A percentile compares a stretch with the other conserved stretches of the same genome.
Conservation (phyloP, 2,888 invertebrate genomes). For the Chesias legatella region DNA sequence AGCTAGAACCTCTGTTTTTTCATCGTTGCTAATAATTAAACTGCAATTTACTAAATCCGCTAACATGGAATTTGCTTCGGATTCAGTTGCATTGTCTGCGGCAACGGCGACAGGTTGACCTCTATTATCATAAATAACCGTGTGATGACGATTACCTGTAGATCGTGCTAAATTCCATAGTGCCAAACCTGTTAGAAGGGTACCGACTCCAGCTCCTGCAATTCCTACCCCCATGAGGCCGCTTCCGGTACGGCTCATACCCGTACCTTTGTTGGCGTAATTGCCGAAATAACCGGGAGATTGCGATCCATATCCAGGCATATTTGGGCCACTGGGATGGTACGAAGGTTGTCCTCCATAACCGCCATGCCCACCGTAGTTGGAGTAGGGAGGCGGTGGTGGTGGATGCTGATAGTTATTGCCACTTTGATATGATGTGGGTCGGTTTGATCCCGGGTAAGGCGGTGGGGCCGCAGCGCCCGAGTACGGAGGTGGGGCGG, state of each 20-base stretch:
- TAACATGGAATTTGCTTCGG: conserved; percentile 58
- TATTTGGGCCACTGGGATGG: conserved; percentile 49
- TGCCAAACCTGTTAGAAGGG: conserved; percentile 71
- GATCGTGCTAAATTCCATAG: conserved; percentile 75
- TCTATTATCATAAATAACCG: conserved; percentile 72
- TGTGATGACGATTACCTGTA: conserved; percentile 63
- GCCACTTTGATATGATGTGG: conserved; percentile 42
- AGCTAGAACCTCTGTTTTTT: conserved; percentile 66
- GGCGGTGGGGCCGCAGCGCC: conserved; percentile 45
- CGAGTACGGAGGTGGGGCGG: conserved; percentile 49
- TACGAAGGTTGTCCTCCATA: conserved; percentile 44
- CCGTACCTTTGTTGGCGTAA: conserved; percentile 53
- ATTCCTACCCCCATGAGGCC: conserved; percentile 66
- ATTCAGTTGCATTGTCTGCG: conserved; percentile 52
- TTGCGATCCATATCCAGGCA: conserved; percentile 54
- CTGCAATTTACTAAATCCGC: conserved; percentile 70
- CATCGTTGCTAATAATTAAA: conserved; percentile 60
- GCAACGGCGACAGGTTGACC: conserved; percentile 70
- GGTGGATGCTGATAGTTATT: conserved; percentile 53
- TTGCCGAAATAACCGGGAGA: conserved; percentile 69
- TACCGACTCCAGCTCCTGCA: conserved; percentile 72
- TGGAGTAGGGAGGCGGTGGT: conserved; percentile 59
- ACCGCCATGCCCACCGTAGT: conserved; percentile 36
- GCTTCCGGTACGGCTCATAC: conserved; percentile 56
- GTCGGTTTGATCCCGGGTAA: conserved; percentile 29